Evolutionary conservation across 1,140 invertebrate genomes (phyloP).

Genomic region (Anadara kagoshimensis): DNA sequence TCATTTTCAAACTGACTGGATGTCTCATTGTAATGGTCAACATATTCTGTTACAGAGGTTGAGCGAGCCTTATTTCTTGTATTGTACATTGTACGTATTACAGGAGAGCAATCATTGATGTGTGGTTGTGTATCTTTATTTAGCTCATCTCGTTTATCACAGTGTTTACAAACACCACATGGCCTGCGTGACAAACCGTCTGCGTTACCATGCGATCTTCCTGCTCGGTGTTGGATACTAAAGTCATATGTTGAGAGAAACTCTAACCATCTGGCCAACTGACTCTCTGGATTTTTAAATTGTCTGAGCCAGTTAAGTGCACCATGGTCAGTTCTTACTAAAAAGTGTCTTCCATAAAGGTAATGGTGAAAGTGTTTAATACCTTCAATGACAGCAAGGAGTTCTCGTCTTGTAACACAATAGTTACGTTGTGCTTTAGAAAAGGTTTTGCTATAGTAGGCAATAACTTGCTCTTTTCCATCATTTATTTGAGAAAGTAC

Average conservation of each 20-base stretch:
- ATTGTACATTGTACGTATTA: too few species aligned
- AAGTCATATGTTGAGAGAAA: slow-evolving; percentile 14
- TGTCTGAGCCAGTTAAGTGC: neutral
- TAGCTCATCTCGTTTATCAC: too few species aligned
- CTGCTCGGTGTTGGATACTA: slow-evolving; percentile 30
- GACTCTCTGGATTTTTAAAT: slow-evolving; percentile 4
- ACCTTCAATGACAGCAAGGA: slow-evolving; percentile 7
- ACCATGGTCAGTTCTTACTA: slow-evolving; percentile 1
- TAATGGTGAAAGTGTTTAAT: slow-evolving; percentile 18
- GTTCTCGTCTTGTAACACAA: slow-evolving; percentile 7
- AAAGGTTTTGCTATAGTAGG: slow-evolving; percentile 12
- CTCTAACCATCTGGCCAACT: neutral
- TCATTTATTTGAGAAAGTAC: slow-evolving; percentile 8
- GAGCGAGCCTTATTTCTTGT: too few species aligned
- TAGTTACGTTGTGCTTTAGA: slow-evolving; percentile 1
- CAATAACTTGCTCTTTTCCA: slow-evolving; percentile 11
- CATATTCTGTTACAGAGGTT: too few species aligned
- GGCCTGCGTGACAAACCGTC: slow-evolving; percentile 18
- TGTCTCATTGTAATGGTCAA: too few species aligned
- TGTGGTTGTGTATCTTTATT: too few species aligned
- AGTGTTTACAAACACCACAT: too few species aligned
- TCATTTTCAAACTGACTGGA: too few species aligned
- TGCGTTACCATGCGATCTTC: slow-evolving; percentile 8
- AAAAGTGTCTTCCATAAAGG: slow-evolving; percentile 7
- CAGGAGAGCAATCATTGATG: too few species aligned